Conservation (phyloP, 2,113 vertebrate species). For the Tetrao urogallus region DNA sequence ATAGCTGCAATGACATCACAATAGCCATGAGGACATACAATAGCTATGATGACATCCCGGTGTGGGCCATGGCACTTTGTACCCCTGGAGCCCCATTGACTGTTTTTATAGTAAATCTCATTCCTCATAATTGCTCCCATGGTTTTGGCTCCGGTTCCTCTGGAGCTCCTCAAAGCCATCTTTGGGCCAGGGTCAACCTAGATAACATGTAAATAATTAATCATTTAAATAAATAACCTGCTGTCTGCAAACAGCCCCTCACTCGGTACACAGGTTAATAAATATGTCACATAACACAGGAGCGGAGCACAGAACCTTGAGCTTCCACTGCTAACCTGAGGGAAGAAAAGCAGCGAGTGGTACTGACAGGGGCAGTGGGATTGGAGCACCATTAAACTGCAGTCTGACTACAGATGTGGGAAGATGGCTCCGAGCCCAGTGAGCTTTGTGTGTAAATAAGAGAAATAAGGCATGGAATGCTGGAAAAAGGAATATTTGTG, state of each 20-base stretch:
- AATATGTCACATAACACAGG: slow-evolving; percentile 39
- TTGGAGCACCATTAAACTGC: neutral
- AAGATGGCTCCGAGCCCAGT: fast-evolving
- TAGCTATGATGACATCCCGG: no score
- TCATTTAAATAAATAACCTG: slow-evolving; percentile 67
- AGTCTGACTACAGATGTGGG: neutral
- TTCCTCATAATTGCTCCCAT: neutral
- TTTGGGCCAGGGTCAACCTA: slow-evolving; percentile 50
- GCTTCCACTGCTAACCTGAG: neutral
- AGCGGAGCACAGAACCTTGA: neutral
- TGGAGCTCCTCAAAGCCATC: slow-evolving; percentile 25
- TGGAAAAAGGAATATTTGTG: neutral
- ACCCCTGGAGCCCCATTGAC: neutral
- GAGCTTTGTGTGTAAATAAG: neutral
- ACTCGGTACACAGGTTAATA: neutral
- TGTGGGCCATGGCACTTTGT: neutral
- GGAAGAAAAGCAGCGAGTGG: neutral
- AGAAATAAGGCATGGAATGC: neutral
- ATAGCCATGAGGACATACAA: no score
- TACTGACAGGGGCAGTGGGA: neutral
- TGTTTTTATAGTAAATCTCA: neutral
- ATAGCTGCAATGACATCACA: no score
- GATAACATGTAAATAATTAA: slow-evolving; percentile 68
- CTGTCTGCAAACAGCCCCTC: slow-evolving; percentile 13
- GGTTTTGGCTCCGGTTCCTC: neutral